phyloP scores from a whole-genome alignment of 2,797 vertebrate species.

The Halcyon leucocephala region DNA sequence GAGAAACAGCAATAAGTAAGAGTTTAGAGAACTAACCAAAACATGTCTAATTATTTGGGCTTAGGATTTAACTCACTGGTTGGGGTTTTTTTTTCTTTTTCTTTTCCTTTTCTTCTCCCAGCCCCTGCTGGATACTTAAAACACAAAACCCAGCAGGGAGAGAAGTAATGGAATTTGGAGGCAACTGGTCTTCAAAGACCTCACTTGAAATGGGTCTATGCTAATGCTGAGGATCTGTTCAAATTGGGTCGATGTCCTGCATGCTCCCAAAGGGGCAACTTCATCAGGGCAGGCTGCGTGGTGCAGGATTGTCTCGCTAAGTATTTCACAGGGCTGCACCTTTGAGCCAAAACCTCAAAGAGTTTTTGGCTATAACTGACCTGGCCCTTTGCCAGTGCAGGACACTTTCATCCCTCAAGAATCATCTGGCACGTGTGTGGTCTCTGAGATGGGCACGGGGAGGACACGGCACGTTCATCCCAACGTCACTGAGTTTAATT shows the following conservation, averaged over 20 bases:
- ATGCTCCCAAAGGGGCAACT: neutral
- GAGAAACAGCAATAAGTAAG: conserved; percentile 28
- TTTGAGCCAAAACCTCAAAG: conserved; percentile 42
- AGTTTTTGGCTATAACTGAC: neutral
- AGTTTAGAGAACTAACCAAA: conserved; percentile 46
- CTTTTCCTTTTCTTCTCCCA: conserved; percentile 48
- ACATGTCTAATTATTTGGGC: conserved; percentile 39
- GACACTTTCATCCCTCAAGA: neutral
- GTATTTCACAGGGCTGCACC: neutral
- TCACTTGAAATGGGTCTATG: conserved; percentile 43
- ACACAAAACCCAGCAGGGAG: conserved; percentile 68
- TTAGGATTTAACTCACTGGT: conserved; percentile 47
- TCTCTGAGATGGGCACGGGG: neutral
- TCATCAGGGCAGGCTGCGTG: neutral
- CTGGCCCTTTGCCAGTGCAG: neutral
- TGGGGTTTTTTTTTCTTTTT: neutral
- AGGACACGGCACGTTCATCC: neutral
- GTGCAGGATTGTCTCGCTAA: neutral
- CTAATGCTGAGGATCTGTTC: neutral
- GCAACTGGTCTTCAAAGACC: conserved; percentile 58
- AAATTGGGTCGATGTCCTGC: neutral
- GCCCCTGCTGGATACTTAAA: conserved; percentile 40
- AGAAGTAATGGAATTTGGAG: conserved; percentile 66
- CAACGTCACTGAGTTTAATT: neutral
- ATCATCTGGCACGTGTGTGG: neutral